Evolutionary conservation across 1,140 invertebrate species (phyloP).

Genomic region (Bombus confusus): DNA sequence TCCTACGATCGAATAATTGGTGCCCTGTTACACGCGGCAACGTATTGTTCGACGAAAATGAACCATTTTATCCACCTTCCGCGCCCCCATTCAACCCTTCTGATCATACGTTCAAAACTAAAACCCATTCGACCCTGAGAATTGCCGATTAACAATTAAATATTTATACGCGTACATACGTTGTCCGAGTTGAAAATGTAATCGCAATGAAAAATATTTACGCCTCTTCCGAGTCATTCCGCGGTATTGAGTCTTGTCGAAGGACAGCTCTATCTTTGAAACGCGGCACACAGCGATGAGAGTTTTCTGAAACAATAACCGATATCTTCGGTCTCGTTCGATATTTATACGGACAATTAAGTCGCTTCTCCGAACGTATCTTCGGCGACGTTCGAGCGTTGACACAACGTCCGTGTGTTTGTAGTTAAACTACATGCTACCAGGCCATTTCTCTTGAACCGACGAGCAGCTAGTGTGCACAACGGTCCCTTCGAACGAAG

Average conservation of each 20-base stretch:
- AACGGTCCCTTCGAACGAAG: not conserved
- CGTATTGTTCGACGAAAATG: constrained; percentile 10
- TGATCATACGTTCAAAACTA: not conserved
- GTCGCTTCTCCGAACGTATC: constrained; percentile 19
- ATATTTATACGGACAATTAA: constrained; percentile 58
- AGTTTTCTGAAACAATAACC: constrained; percentile 60
- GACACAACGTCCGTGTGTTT: constrained; percentile 40
- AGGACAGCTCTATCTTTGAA: not conserved
- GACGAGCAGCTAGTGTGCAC: not conserved
- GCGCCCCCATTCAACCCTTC: no score
- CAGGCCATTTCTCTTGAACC: constrained; percentile 6
- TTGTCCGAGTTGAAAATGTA: no score
- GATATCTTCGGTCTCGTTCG: constrained; percentile 6
- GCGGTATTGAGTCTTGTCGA: not conserved
- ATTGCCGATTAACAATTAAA: no score
- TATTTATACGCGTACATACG: no score
- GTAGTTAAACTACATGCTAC: constrained; percentile 16
- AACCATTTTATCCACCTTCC: not conserved
- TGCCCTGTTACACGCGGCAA: constrained; percentile 8
- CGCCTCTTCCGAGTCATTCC: not conserved
- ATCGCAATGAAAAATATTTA: no score
- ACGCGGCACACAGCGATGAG: not conserved
- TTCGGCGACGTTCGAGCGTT: constrained; percentile 30
- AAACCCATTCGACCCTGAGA: not conserved
- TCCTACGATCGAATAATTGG: constrained; percentile 21